A percentile compares a stretch with the other conserved stretches of the same genome.
Evolutionary conservation across 2,888 invertebrate genomes (phyloP).

Genomic region (Pediacus dermestoides): DNA sequence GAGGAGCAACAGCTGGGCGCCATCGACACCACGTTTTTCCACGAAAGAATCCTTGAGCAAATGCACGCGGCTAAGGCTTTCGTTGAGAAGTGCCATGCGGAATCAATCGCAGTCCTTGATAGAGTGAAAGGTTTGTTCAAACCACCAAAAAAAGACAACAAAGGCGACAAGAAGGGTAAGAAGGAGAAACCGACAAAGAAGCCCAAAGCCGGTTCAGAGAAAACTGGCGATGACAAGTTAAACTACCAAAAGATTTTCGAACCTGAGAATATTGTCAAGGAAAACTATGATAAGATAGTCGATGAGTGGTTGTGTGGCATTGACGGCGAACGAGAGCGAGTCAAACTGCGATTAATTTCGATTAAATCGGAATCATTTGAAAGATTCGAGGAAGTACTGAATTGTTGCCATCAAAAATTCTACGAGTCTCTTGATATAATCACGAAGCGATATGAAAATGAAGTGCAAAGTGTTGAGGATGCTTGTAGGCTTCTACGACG

Average conservation of each 20-base stretch:
- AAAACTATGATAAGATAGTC: slow-evolving; percentile 47
- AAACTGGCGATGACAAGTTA: too few relatives aligned
- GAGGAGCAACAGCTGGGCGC: too few relatives aligned
- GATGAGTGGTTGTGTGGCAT: slow-evolving; percentile 58
- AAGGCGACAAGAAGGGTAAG: slow-evolving; percentile 8
- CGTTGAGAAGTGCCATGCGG: slow-evolving; percentile 14
- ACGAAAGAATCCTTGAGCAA: slow-evolving; percentile 8
- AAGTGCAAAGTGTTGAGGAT: slow-evolving; percentile 46
- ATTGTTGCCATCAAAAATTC: slow-evolving; percentile 52
- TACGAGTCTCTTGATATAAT: slow-evolving; percentile 54
- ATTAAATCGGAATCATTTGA: slow-evolving; percentile 51
- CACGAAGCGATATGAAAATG: slow-evolving; percentile 42
- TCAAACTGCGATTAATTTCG: slow-evolving; percentile 51
- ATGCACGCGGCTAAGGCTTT: slow-evolving; percentile 9
- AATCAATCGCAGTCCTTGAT: slow-evolving; percentile 5
- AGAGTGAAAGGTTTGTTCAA: slow-evolving; percentile 1
- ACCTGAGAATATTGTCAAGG: slow-evolving; percentile 24
- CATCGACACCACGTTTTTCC: slow-evolving; percentile 17
- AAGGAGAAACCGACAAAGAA: slow-evolving; percentile 1
- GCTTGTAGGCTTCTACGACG: slow-evolving; percentile 36
- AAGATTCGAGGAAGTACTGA: slow-evolving; percentile 51
- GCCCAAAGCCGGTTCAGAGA: slow-evolving; percentile 9
- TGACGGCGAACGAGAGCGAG: slow-evolving; percentile 56
- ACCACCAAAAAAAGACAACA: slow-evolving; percentile 2
- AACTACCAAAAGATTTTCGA: too few relatives aligned